These are phyloP conservation scores for Oophaga pumilio DNA, from an alignment of 2,113 vertebrate species.

Conservation along the genomic window DNA sequence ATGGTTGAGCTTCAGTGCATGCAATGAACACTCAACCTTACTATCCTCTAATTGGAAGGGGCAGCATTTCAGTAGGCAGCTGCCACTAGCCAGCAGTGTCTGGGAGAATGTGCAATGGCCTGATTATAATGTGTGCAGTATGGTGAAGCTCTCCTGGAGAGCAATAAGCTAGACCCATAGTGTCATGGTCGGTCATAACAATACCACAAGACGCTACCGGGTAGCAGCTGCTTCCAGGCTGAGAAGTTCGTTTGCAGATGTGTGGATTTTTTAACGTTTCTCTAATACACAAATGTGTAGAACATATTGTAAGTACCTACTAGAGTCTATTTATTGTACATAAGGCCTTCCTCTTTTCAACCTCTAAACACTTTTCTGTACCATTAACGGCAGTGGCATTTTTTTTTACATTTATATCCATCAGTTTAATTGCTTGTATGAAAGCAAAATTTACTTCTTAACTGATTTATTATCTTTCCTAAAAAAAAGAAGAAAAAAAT, in stretches of 20 bases:
- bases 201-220: conserved; percentile 11
- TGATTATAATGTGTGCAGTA: conserved; percentile 10
- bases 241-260: conserved; percentile 47
- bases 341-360: conserved; percentile 34
- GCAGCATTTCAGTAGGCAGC: conserved; percentile 40
- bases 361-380: conserved; percentile 21
- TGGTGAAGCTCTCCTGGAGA: conserved; percentile 32
- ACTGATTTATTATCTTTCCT: conserved; percentile 36
- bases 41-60: conserved; percentile 38
- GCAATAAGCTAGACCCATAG: conserved; percentile 7
- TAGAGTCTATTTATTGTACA: conserved; percentile 57
- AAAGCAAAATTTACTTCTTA: conserved; percentile 35
- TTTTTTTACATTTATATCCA: conserved; percentile 50
- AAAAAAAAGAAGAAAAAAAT: not conserved
- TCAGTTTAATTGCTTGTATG: conserved; percentile 31
- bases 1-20: conserved; percentile 42
- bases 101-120: conserved; percentile 55
- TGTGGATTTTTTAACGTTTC: conserved; percentile 51
- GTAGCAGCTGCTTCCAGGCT: conserved; percentile 44
- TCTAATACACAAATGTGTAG: conserved; percentile 42
- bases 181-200: not conserved
- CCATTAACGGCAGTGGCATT: conserved; percentile 13
- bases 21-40: conserved; percentile 47
- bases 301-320: conserved; percentile 48
- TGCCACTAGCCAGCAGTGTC: conserved; percentile 49